phyloP scores from a whole-genome alignment of 1,140 invertebrate species.

The Pseudomyrmex gracilis region DNA sequence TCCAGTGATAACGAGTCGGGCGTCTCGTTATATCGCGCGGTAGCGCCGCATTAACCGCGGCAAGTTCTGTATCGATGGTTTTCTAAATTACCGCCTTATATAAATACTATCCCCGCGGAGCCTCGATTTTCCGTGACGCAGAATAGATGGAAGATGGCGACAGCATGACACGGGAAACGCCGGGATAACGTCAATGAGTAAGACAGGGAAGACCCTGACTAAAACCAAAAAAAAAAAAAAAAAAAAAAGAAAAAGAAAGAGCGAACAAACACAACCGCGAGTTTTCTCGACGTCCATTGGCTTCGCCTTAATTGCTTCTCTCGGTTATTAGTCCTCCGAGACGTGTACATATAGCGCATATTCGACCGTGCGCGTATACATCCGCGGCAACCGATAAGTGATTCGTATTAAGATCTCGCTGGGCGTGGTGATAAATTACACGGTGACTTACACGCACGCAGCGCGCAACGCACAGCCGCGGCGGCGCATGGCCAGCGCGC shows the following conservation, averaged over 20 bases:
- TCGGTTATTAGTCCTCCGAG: slow-evolving; percentile 68
- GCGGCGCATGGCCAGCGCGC: slow-evolving; percentile 44
- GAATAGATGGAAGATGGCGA: background rate
- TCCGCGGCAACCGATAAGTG: slow-evolving; percentile 72
- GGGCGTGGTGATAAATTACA: slow-evolving; percentile 78
- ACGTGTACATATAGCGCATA: slow-evolving; percentile 31
- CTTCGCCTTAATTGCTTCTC: slow-evolving; percentile 72
- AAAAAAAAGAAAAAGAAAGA: slow-evolving; percentile 20
- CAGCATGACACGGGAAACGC: slow-evolving; percentile 16
- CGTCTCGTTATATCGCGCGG: slow-evolving; percentile 46
- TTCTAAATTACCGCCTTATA: slow-evolving; percentile 62
- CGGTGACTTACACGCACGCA: slow-evolving; percentile 66
- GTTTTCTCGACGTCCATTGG: slow-evolving; percentile 58
- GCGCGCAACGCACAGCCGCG: slow-evolving; percentile 64
- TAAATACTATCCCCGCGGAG: slow-evolving; percentile 10
- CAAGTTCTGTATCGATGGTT: slow-evolving; percentile 52
- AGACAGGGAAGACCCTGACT: slow-evolving; percentile 3
- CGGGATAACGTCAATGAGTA: slow-evolving; percentile 2
- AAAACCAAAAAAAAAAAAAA: too few species aligned
- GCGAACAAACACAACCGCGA: slow-evolving; percentile 21
- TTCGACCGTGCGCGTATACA: slow-evolving; percentile 40
- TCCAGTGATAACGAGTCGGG: slow-evolving; percentile 57
- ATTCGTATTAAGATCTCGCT: slow-evolving; percentile 79
- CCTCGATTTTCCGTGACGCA: slow-evolving; percentile 23
- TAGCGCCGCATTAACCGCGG: slow-evolving; percentile 58